Evolutionary conservation across 2,113 vertebrate species (phyloP).

Genomic region (Alligator mississippiensis): DNA sequence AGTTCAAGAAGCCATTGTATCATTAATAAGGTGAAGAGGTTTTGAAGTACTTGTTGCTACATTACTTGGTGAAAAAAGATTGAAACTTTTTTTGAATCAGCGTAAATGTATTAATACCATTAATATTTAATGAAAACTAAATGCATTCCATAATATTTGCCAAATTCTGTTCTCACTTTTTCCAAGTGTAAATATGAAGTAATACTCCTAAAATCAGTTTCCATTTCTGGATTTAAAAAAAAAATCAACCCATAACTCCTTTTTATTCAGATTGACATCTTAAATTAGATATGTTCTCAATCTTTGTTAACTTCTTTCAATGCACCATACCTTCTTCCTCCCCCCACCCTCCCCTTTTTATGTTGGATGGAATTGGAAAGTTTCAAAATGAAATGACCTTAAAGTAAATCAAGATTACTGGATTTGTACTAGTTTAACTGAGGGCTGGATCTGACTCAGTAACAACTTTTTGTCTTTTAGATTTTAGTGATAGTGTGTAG

Average conservation of each 20-base stretch:
- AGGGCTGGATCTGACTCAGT: background rate
- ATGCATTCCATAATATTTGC: background rate
- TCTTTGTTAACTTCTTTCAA: background rate
- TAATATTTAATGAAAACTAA: background rate
- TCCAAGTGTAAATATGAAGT: background rate
- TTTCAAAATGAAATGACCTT: background rate
- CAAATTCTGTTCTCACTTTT: background rate
- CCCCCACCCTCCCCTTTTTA: background rate
- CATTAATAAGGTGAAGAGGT: background rate
- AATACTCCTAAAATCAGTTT: background rate
- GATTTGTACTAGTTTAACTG: conserved; percentile 14
- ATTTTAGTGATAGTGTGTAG: background rate
- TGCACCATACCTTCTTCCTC: background rate
- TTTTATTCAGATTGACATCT: background rate
- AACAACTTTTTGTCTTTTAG: conserved; percentile 41
- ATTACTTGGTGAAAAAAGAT: background rate
- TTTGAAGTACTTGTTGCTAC: background rate
- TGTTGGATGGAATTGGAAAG: background rate
- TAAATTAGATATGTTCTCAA: background rate
- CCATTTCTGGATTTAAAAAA: background rate
- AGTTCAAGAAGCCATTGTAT: background rate
- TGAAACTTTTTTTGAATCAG: background rate
- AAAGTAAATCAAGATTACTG: background rate
- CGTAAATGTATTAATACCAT: background rate
- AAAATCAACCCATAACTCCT: background rate